Conservation (phyloP, 2,797 vertebrate species). For the Apodemus agrarius region DNA sequence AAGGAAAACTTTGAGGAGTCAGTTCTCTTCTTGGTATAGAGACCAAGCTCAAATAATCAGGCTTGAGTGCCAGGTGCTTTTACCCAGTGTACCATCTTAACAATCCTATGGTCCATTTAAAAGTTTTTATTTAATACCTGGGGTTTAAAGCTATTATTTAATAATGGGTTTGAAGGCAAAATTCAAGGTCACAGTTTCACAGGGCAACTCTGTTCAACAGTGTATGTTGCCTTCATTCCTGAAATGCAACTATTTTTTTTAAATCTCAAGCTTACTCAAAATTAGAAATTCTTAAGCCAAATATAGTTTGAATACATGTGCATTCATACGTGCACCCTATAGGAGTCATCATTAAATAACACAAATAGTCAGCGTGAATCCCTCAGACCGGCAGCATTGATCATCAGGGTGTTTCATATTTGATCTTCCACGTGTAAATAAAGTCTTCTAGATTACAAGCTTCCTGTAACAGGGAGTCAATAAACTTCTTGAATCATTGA, state of each 20-base stretch:
- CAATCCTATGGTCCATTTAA: neutral
- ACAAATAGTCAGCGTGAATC: neutral
- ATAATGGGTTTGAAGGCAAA: constrained; percentile 2
- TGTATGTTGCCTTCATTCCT: neutral
- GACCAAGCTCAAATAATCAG: neutral
- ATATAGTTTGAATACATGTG: neutral
- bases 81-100: neutral
- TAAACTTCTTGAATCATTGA: constrained; percentile 18
- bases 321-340: neutral
- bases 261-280: constrained; percentile 20
- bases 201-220: neutral
- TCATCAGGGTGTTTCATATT: neutral
- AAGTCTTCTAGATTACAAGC: neutral
- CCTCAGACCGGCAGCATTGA: neutral
- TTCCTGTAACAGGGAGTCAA: neutral
- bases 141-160: neutral
- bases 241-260: neutral
- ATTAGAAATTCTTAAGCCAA: constrained; percentile 16
- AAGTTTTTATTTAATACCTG: neutral
- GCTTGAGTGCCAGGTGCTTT: neutral
- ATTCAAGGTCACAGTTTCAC: neutral
- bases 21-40: neutral
- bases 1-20: neutral
- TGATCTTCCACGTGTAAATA: constrained; percentile 37
- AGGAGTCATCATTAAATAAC: neutral